Evolutionary conservation across 1,140 invertebrate genomes (phyloP).

Genomic region (Drosophila aff.): DNA sequence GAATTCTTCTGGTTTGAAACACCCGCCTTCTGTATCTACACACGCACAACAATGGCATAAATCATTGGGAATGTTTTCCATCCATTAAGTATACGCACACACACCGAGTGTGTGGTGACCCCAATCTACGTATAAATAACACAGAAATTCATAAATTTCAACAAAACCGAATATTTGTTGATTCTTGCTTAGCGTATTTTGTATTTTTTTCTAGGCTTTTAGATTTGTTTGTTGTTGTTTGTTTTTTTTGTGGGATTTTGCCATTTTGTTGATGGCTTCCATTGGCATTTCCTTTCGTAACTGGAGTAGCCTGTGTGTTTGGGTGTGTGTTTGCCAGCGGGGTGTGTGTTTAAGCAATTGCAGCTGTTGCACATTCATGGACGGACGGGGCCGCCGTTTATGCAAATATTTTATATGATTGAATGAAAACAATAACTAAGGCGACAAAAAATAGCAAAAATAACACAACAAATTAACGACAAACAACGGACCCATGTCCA

Average conservation of each 20-base stretch:
- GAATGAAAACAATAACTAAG: slow-evolving; percentile 37
- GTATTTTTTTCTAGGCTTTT: not conserved
- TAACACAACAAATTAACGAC: slow-evolving; percentile 10
- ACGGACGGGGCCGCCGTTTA: slow-evolving; percentile 12
- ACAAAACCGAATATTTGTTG: slow-evolving; percentile 45
- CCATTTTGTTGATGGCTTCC: slow-evolving; percentile 25
- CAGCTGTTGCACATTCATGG: slow-evolving; percentile 48
- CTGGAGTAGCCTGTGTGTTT: slow-evolving; percentile 46
- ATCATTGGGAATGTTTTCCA: slow-evolving; percentile 70
- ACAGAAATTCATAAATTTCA: slow-evolving; percentile 65
- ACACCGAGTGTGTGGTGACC: slow-evolving; percentile 3
- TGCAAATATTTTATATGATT: slow-evolving; percentile 42
- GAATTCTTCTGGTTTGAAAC: not conserved
- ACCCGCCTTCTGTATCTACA: not conserved
- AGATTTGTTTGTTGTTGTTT: not conserved
- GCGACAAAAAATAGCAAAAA: not conserved
- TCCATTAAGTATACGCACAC: slow-evolving; percentile 42
- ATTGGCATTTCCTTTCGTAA: slow-evolving; percentile 75
- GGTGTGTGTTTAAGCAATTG: slow-evolving; percentile 40
- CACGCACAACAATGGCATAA: slow-evolving; percentile 38
- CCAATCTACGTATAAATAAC: slow-evolving; percentile 57
- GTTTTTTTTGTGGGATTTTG: slow-evolving; percentile 6
- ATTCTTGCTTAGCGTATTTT: slow-evolving; percentile 24
- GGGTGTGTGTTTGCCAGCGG: slow-evolving; percentile 26
- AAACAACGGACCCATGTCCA: slow-evolving; percentile 9